These are phyloP conservation scores for Biston stratarius DNA, from an alignment of 2,888 invertebrate species.

Conservation along the genomic window DNA sequence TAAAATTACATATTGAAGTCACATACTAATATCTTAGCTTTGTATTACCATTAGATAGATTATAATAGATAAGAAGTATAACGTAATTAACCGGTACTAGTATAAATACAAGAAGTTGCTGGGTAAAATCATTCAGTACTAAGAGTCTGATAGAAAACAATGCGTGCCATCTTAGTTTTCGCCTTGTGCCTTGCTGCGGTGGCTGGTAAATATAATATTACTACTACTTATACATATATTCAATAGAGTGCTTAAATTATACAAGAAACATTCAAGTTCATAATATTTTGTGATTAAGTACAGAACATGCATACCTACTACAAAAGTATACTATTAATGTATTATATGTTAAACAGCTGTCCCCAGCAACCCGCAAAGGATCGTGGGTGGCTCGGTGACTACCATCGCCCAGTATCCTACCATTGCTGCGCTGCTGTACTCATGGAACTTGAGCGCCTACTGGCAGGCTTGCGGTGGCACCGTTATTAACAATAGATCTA, in stretches of 20 bases:
- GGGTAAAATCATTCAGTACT: conserved; percentile 4
- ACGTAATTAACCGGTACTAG: background rate
- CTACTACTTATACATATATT: background rate
- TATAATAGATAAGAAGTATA: no score
- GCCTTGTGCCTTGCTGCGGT: conserved; percentile 38
- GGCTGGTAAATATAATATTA: conserved; percentile 38
- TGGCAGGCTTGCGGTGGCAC: conserved; percentile 54
- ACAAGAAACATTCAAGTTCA: no score
- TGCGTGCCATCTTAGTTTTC: conserved; percentile 38
- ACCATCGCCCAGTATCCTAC: conserved; percentile 52
- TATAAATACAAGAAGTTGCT: conserved; percentile 7
- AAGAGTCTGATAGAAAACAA: conserved; percentile 21
- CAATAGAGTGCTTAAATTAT: no score
- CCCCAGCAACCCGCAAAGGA: conserved; percentile 48
- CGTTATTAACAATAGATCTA: conserved; percentile 52
- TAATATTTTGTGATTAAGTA: no score
- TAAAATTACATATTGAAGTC: no score
- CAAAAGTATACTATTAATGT: background rate
- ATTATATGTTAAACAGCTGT: conserved; percentile 41
- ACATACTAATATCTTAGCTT: no score
- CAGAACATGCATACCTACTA: no score
- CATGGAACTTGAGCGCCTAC: conserved; percentile 42
- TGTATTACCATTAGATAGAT: no score
- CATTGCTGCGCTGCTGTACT: conserved; percentile 49
- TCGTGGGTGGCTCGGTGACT: conserved; percentile 58